Base-by-base conservation (phyloP, 2,113 vertebrate genomes). In the Anser cygnoides region DNA sequence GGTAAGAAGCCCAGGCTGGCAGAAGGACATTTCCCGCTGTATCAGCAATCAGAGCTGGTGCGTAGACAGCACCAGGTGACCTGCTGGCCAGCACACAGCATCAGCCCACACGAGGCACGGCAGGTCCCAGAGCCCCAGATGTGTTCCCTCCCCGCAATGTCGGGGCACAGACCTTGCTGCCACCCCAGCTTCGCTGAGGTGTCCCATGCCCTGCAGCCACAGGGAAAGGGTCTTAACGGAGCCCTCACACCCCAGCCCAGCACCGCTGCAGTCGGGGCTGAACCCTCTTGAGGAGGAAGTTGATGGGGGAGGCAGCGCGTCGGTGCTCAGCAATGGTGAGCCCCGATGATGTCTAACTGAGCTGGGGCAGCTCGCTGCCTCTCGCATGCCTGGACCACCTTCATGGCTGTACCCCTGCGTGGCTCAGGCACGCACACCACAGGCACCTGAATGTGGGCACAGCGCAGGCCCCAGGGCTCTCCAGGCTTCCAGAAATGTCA, bases 371-470 rank as follows among this genome's bases (percentile, higher is more conserved):
- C 58, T 39, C 49, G 3, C 37, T 41, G 49, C 49, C 33, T 14
- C 61, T 59, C 0, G 0, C 22, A 77, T 5, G 4, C 13, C 16
- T 43, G 1, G 1, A 11, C 19, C 1, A 1, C 35, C 26, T 9
- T 3, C 0, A 1, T 3, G 0, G 29, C 25, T 70, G n/a, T 54
- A 29, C 80, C 33, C 46, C 39, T 37, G 37, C 66, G 23, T 7
- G 4, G 10, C 59, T 67, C 63, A 26, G 7, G 50, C 44, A 11
- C 1, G 1, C 1, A 7, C 13, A 26, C 0, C 3, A 4, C 0
- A 2, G 3, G 8, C n/a, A 35, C 44, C 26, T 11, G 2, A 22
- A 7, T 2, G 28, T 0, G 1, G 29, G 3, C 65, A 66, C 72
- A 17, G 49, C 22, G n/a, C 67, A 61, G 71, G 33, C 22, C 10